phyloP scores from a whole-genome alignment of 2,113 vertebrate species.

The Alectura lathami region DNA sequence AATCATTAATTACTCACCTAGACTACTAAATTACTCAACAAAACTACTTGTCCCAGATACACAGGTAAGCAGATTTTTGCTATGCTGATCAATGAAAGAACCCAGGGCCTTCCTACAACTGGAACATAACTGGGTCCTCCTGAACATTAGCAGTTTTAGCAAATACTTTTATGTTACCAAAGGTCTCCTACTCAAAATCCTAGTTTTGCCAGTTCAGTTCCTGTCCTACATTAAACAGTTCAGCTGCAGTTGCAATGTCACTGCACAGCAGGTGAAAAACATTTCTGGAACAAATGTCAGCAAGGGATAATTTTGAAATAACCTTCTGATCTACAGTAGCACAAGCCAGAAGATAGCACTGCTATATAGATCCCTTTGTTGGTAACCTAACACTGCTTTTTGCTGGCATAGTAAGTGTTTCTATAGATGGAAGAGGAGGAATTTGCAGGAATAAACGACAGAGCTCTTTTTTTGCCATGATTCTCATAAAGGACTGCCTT shows the following conservation, averaged over 20 bases:
- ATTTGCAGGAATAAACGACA: not conserved
- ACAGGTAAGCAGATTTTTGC: constrained; percentile 20
- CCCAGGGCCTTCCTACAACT: not conserved
- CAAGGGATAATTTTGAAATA: constrained; percentile 57
- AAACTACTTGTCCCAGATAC: not conserved
- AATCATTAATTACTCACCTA: constrained; percentile 38
- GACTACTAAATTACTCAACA: no score
- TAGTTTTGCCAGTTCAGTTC: not conserved
- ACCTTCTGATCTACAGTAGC: constrained; percentile 14
- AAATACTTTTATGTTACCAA: not conserved
- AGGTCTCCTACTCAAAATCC: not conserved
- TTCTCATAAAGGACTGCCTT: not conserved
- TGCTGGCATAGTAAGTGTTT: not conserved
- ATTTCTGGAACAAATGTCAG: constrained; percentile 61
- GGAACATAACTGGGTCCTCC: not conserved
- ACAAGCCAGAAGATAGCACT: not conserved
- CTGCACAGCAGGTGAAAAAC: constrained; percentile 43
- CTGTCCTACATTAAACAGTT: not conserved
- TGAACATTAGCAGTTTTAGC: not conserved
- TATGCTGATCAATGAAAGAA: not conserved
- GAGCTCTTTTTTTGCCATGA: not conserved
- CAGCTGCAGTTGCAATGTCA: constrained; percentile 31
- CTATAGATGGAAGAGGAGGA: not conserved
- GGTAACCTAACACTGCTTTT: not conserved
- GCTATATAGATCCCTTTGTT: not conserved